These are phyloP conservation scores for Leuciscus idus DNA, from an alignment of 2,113 vertebrate species.

Conservation along the genomic window DNA sequence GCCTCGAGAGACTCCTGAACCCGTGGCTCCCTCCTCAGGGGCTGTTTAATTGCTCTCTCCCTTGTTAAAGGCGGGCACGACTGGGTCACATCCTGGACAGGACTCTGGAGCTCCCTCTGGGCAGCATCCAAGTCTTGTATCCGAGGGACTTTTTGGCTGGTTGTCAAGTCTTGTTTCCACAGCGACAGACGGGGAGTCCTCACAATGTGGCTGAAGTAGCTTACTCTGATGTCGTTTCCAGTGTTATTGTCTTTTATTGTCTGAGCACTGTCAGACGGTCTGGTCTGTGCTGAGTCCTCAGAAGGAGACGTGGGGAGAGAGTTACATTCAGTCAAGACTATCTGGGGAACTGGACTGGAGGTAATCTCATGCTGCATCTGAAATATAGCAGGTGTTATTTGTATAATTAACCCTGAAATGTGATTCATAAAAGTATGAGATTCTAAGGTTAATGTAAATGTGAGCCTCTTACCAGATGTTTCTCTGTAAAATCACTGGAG, in stretches of 20 bases:
- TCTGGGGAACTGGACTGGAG: constrained; percentile 77
- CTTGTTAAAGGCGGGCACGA: background rate
- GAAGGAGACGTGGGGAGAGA: constrained; percentile 69
- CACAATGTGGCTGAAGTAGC: constrained; percentile 53
- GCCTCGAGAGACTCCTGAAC: constrained; percentile 52
- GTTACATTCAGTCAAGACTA: constrained; percentile 82
- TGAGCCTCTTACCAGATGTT: background rate
- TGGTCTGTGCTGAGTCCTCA: constrained; percentile 61
- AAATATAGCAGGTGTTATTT: constrained; percentile 35
- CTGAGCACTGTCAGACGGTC: constrained; percentile 50
- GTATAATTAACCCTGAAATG: background rate
- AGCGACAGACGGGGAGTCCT: constrained; percentile 47
- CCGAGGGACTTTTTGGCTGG: constrained; percentile 25
- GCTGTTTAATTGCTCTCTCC: constrained; percentile 22
- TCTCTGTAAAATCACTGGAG: constrained; percentile 16
- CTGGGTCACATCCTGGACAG: background rate
- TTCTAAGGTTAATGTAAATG: background rate
- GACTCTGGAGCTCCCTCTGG: constrained; percentile 35
- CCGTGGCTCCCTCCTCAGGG: constrained; percentile 51
- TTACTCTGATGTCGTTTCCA: constrained; percentile 28
- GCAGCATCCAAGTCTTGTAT: constrained; percentile 10
- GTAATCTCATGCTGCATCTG: constrained; percentile 66
- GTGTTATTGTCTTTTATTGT: background rate
- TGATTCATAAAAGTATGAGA: background rate
- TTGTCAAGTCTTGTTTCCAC: constrained; percentile 38